A percentile compares a stretch with the other conserved stretches of the same genome.
Conservation (phyloP, 1,140 invertebrate species). For the Tetramorium simillimum region DNA sequence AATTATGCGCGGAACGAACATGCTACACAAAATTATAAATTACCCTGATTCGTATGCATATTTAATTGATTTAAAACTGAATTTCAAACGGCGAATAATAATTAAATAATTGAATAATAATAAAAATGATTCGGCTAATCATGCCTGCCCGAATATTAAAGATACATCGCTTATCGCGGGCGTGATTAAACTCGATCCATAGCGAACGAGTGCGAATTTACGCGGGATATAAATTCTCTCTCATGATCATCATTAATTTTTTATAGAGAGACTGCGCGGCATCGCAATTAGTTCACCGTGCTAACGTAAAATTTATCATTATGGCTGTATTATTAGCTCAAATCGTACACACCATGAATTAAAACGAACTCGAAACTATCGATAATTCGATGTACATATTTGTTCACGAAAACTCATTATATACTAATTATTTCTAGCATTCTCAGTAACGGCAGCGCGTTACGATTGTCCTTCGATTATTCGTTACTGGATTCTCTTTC, state of each 20-base stretch:
- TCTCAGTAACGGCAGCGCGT: not conserved
- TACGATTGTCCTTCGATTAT: not conserved
- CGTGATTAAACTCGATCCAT: slow-evolving; percentile 42
- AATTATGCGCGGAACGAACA: slow-evolving; percentile 35
- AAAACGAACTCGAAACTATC: not conserved
- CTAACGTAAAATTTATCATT: slow-evolving; percentile 46
- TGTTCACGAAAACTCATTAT: not conserved
- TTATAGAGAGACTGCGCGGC: not conserved
- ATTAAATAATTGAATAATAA: slow-evolving; percentile 32
- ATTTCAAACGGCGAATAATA: slow-evolving; percentile 39
- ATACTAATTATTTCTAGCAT: slow-evolving; percentile 2
- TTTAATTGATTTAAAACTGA: slow-evolving; percentile 56
- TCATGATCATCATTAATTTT: slow-evolving; percentile 46
- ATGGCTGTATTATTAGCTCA: slow-evolving; percentile 33
- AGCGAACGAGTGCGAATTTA: slow-evolving; percentile 15
- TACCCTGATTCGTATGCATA: slow-evolving; percentile 28
- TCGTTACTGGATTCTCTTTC: not conserved
- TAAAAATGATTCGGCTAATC: slow-evolving; percentile 35
- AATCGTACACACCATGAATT: slow-evolving; percentile 24
- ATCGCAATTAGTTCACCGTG: slow-evolving; percentile 26
- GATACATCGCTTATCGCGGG: slow-evolving; percentile 34
- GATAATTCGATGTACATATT: slow-evolving; percentile 12
- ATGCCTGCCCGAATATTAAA: slow-evolving; percentile 26
- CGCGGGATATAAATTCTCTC: slow-evolving; percentile 20
- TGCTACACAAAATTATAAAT: slow-evolving; percentile 54